Conservation (phyloP, 2,113 vertebrate species). For the Ahaetulla prasina region DNA sequence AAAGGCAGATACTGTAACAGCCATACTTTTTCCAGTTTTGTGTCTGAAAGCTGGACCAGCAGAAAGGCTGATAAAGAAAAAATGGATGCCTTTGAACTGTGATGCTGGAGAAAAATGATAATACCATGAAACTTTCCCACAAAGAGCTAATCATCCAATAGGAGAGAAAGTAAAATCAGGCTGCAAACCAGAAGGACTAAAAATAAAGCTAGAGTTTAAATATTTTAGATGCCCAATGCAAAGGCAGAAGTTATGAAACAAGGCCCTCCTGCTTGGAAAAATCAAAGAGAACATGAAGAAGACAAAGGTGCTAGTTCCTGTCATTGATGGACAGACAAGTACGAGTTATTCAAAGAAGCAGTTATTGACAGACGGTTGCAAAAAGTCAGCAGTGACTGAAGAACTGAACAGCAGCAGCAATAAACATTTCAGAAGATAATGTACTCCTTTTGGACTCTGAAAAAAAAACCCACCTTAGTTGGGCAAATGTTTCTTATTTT, state of each 20-base stretch:
- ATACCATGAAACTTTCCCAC: neutral
- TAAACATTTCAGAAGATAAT: neutral
- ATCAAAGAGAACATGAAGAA: neutral
- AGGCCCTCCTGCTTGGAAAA: neutral
- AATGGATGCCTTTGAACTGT: neutral
- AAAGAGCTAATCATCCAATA: neutral
- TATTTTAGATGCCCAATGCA: neutral
- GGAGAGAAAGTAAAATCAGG: neutral
- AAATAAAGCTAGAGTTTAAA: neutral
- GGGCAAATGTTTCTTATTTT: neutral
- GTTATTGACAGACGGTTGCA: neutral
- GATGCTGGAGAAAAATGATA: neutral
- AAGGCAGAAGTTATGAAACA: neutral
- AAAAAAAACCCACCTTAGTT: neutral
- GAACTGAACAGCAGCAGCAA: neutral
- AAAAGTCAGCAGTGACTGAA: neutral
- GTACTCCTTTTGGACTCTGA: neutral
- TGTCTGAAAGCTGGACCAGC: neutral
- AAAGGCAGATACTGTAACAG: neutral
- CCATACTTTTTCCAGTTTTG: neutral
- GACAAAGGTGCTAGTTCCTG: neutral
- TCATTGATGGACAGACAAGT: neutral
- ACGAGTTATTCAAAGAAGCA: neutral
- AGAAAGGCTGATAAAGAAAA: neutral
- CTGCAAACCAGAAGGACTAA: neutral